These are phyloP conservation scores for Erebia ligea DNA, from an alignment of 2,888 invertebrate genomes.

Conservation along the genomic window DNA sequence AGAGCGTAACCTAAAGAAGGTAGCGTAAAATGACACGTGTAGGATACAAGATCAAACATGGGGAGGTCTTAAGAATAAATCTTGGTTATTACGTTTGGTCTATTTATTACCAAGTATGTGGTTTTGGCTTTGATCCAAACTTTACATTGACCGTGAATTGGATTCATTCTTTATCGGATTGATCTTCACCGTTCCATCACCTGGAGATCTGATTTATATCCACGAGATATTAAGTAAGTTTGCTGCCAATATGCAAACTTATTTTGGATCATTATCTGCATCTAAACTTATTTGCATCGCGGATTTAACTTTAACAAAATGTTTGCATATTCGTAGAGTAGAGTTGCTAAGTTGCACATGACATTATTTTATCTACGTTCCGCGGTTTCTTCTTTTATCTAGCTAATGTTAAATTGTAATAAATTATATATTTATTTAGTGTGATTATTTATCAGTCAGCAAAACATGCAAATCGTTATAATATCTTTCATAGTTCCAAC, in stretches of 20 bases:
- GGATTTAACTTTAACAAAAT: neutral
- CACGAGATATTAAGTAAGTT: conserved; percentile 15
- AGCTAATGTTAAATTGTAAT: neutral
- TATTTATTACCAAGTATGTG: conserved; percentile 36
- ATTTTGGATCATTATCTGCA: too few relatives aligned
- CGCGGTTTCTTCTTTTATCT: neutral
- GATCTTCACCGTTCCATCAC: conserved; percentile 31
- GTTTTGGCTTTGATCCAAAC: conserved; percentile 33
- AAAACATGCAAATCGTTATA: too few relatives aligned
- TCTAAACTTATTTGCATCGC: neutral
- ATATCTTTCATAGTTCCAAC: too few relatives aligned
- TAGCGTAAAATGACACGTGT: conserved; percentile 21
- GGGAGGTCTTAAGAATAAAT: conserved; percentile 31
- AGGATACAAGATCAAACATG: conserved; percentile 20
- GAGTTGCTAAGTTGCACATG: neutral
- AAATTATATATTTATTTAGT: too few relatives aligned
- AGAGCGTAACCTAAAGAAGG: conserved; percentile 10
- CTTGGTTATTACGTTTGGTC: conserved; percentile 35
- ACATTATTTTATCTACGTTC: neutral
- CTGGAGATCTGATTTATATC: conserved; percentile 25
- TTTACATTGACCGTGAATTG: conserved; percentile 38
- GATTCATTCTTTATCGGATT: conserved; percentile 34
- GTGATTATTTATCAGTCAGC: too few relatives aligned
- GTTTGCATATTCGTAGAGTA: neutral
- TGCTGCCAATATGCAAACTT: conserved; percentile 20